A percentile compares a stretch with the other conserved stretches of the same genome.
These are phyloP conservation scores for Monodelphis domestica DNA, from an alignment of 2,797 vertebrate genomes.

Conservation along the genomic window DNA sequence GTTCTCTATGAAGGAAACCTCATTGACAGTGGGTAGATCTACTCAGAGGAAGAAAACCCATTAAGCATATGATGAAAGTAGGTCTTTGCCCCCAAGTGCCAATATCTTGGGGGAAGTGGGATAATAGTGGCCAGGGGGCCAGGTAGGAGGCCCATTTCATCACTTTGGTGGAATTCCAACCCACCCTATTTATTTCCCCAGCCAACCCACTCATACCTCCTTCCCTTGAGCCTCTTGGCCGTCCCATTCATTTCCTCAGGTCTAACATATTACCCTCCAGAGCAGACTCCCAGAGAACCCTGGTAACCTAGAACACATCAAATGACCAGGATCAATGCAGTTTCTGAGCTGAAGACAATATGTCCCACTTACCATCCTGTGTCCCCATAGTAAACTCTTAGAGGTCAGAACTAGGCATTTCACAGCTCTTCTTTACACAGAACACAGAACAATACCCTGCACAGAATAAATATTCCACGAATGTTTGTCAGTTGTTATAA, in stretches of 20 bases:
- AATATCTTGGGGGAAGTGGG: neutral
- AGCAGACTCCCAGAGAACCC: no score
- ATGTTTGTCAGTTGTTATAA: neutral
- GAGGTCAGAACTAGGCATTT: neutral
- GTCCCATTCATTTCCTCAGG: neutral
- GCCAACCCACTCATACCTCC: neutral
- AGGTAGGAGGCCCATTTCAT: neutral
- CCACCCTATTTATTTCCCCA: neutral
- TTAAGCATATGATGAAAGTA: neutral
- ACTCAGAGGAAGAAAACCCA: neutral
- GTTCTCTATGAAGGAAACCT: neutral
- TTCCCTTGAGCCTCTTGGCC: neutral
- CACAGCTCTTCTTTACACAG: neutral
- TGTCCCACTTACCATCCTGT: neutral
- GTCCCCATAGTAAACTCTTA: neutral
- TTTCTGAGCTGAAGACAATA: neutral
- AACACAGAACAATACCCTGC: neutral
- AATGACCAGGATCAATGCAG: neutral
- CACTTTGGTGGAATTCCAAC: neutral
- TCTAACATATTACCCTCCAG: neutral
- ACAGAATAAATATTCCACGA: neutral
- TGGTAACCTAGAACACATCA: neutral
- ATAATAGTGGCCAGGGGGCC: neutral
- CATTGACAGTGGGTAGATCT: neutral
- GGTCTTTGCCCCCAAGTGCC: neutral